These are phyloP conservation scores for Notocelia uddmanniana DNA, from an alignment of 2,888 invertebrate genomes.

Conservation along the genomic window DNA sequence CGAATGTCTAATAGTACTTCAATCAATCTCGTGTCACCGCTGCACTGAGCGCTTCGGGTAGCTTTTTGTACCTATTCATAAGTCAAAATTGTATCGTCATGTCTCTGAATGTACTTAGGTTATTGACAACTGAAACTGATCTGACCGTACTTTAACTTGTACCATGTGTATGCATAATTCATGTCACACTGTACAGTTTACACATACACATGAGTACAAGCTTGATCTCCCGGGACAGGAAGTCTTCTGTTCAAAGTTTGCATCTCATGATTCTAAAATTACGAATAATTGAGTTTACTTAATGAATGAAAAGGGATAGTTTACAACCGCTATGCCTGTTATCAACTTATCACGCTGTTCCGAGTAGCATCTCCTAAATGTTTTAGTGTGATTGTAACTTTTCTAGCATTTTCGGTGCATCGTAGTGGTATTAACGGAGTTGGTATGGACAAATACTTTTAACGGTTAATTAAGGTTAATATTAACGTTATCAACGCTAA, in stretches of 20 bases:
- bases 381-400: no score
- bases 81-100: conserved; percentile 25
- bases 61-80: conserved; percentile 31
- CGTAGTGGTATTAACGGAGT: no score
- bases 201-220: conserved; percentile 54
- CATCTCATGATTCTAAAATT: conserved; percentile 24
- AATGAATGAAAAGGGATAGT: neutral
- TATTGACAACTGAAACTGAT: conserved; percentile 44
- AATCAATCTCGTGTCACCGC: conserved; percentile 42
- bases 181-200: conserved; percentile 55
- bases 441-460: no score
- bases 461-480: no score
- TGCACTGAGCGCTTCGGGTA: conserved; percentile 11
- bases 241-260: conserved; percentile 51
- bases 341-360: no score
- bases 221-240: conserved; percentile 68
- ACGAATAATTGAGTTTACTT: conserved; percentile 17
- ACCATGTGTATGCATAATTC: conserved; percentile 57
- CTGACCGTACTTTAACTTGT: conserved; percentile 40
- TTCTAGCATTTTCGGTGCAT: no score
- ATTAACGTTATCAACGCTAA: no score
- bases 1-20: conserved; percentile 63
- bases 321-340: no score
- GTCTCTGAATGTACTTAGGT: conserved; percentile 7
- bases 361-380: no score